Base-by-base conservation (phyloP, 2,888 invertebrate genomes). In the Sminthurinus aureus region DNA sequence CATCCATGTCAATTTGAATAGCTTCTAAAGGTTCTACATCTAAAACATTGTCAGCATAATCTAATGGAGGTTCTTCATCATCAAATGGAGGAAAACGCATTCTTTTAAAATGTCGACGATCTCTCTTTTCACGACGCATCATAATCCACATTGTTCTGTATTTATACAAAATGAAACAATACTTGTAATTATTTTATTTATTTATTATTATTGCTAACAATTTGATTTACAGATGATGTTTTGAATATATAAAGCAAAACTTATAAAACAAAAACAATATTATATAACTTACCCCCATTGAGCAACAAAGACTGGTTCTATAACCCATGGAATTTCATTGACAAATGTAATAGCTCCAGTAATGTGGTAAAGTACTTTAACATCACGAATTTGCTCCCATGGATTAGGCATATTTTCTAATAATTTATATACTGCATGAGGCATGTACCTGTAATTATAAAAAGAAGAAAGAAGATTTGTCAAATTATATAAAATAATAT, bases 401-500 rank as follows among this genome's bases (percentile, higher is more conserved):
- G 99, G 99, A 99, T 99, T 99, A 0, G 99, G 99, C 99, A 99
- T 99, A 91, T 99, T 99, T 91, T 99, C 99, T 84, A 99, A 91
- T 0, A 99, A 93, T 90, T 99, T 99, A 92, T 99, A 94, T 9
- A 99, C 98, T 11, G 99, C 99, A 92, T 99, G 99, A 0, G 99
- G 99, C 99, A 99, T 99, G 90, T 99, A 99, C 52, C 52, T 52
- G 13, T 52, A n/a, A n/a, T n/a, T n/a, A n/a, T n/a, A n/a, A n/a
- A n/a, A n/a, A n/a, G n/a, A n/a, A n/a, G n/a, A n/a, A n/a, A n/a
- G n/a, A n/a, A n/a, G n/a, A n/a, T n/a, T n/a, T n/a, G n/a, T n/a
- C n/a, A n/a, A n/a, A n/a, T n/a, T 52, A 11, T 52, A 13, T 52
- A 52, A 8, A 52, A 11, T 52, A 11, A 52, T 52, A 52, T 13